A percentile compares a stretch with the other conserved stretches of the same genome.
These are phyloP conservation scores for Eptatretus burgeri DNA, from an alignment of 2,113 vertebrate genomes.

Conservation along the genomic window DNA sequence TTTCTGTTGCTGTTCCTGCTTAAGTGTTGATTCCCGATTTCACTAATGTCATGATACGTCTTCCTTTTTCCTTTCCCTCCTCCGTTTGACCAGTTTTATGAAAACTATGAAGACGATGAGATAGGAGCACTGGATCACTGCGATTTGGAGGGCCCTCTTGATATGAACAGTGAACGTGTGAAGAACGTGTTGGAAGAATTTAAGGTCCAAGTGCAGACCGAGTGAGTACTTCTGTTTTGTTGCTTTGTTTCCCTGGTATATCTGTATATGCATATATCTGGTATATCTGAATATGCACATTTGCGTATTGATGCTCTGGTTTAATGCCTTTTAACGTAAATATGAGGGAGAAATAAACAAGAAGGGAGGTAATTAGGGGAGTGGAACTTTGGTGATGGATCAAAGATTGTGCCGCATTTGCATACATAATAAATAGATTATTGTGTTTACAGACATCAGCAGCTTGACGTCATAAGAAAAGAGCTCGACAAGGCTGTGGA, in stretches of 20 bases:
- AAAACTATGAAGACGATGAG: constrained; percentile 82
- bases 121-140: constrained; percentile 76
- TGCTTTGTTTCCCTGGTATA: not conserved
- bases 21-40: not conserved
- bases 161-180: constrained; percentile 33
- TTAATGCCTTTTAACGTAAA: not conserved
- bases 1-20: constrained; percentile 9
- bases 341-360: not conserved
- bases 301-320: not conserved
- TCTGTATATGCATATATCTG: too few species aligned
- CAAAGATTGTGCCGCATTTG: not conserved
- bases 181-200: constrained; percentile 57
- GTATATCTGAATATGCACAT: not conserved
- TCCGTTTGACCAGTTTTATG: constrained; percentile 32
- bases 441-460: constrained; percentile 15
- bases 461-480: constrained; percentile 29
- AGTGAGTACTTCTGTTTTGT: constrained; percentile 21
- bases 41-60: too few species aligned
- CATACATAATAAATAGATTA: not conserved
- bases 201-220: constrained; percentile 42
- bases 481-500: constrained; percentile 14
- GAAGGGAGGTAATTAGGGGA: not conserved
- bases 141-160: constrained; percentile 61
- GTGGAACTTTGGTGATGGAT: not conserved
- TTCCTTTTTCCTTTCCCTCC: too few species aligned